Evolutionary conservation across 23 tunicate species (phyloP), one percentile per base, ranked within the genome.

Genomic region (Styela clava): DNA sequence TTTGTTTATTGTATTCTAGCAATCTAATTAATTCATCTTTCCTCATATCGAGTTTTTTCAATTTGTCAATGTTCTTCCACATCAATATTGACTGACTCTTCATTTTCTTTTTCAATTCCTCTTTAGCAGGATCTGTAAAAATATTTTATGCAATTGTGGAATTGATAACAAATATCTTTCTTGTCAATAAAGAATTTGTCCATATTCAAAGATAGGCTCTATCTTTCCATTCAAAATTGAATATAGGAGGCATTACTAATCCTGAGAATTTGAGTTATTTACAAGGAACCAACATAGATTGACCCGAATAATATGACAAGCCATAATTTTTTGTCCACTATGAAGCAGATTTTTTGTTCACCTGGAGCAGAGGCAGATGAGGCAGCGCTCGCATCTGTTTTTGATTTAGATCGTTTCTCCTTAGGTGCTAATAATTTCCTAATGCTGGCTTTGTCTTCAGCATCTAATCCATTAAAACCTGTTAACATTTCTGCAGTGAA

Each of bases 401-500:
- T 76, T 9, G 81, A 1, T 37, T 82, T 82, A 0, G 34, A 37
- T 24, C 21, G 20, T 28, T 51, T 35, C 27, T 52, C 52, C 33
- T 82, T 82, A 16, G 79, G 63, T 24, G 28, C 64, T 20, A 94
- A 51, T 1, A 84, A 83, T 73, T 89, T 86, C 35, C 56, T 69
- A 5, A 94, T 79, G 18, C 82, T 82, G 34, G 81, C 82, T 73
- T 81, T 74, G 74, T 88, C 99, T 19, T 79, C 84, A 7, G 84
- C 36, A 78, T 95, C 99, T 33, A 95, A 24, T 1, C 83, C 87
- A 33, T 84, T 74, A 63, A 89, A 95, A 26, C 95, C 91, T 21
- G 88, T 79, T 18, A 95, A 34, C 99, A 89, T 89, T 16, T 89
- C 86, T 19, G 89, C 96, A 18, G 89, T 84, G 77, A 69, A 95